A percentile compares a stretch with the other conserved stretches of the same genome.
Conservation (phyloP, 2,797 vertebrate genomes). For the Buceros bicornis region DNA sequence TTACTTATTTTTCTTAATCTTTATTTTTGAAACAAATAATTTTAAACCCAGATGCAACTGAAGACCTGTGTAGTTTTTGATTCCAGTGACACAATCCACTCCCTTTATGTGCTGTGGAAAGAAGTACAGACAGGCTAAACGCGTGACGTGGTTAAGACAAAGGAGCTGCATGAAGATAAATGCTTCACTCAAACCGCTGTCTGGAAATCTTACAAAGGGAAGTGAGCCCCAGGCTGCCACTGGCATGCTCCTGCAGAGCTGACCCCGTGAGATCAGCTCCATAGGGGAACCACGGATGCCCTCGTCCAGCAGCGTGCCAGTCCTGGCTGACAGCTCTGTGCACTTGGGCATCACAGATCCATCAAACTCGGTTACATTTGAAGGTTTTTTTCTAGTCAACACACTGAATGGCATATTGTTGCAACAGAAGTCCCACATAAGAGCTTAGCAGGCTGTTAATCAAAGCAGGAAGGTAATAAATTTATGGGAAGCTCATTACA, state of each 20-base stretch:
- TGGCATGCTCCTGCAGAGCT: not conserved
- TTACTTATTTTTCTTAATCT: not conserved
- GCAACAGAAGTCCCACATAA: not conserved
- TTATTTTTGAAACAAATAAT: not conserved
- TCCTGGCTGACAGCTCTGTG: not conserved
- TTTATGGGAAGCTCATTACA: not conserved
- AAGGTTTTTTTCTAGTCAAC: not conserved
- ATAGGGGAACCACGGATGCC: accelerated
- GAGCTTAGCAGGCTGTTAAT: not conserved
- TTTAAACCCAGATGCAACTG: not conserved
- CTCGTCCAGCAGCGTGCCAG: not conserved
- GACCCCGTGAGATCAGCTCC: not conserved
- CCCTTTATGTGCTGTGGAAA: not conserved
- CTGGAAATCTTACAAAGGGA: constrained; percentile 13
- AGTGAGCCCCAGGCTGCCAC: not conserved
- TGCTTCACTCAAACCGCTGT: not conserved
- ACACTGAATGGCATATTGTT: not conserved
- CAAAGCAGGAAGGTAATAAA: not conserved
- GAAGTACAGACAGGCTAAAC: not conserved
- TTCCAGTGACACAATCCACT: not conserved
- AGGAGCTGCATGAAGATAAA: not conserved
- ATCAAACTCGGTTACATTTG: not conserved
- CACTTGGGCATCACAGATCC: not conserved
- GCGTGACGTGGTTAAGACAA: not conserved
- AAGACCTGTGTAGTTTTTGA: not conserved